Base-by-base conservation (phyloP, 2,888 invertebrate species). In the Lasioglossum morio region DNA sequence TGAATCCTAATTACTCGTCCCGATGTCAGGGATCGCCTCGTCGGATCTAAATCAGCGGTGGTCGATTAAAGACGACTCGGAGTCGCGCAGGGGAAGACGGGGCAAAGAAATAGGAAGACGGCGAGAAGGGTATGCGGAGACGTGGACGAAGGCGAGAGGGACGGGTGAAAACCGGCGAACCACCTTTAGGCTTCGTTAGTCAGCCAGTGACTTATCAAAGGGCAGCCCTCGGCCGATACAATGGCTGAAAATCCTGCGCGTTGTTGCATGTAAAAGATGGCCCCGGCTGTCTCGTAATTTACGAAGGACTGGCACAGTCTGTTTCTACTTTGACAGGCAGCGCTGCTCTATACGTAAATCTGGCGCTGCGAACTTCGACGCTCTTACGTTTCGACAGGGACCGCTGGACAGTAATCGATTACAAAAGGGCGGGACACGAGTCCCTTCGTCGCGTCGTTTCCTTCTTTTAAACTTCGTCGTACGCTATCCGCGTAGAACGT, bases 261-360 rank as follows among this genome's bases (percentile, higher is more conserved):
- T 91, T 91, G 91, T 91, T 89, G 89, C 87, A 83, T 90, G 91
- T 93, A 92, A 93, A 93, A 93, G 93, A 93, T 93, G 92, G 93
- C 92, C 90, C 80, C 80, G 88, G 90, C 87, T 92, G 91, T 93
- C 92, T 93, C 93, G 92, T 93, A 93, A 93, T 93, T 93, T 87
- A 90, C 91, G 87, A 88, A 91, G 88, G 92, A 92, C 91, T 89
- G 89, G 89, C 88, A 87, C 89, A 82, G 90, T 89, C 91, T 87
- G 90, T 90, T 90, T 88, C 92, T 88, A 91, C 91, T 92, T 92
- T 88, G 91, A 88, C 91, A 89, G 88, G 75, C 89, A 84, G 85
- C 86, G 66, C 82, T 85, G 69, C 84, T 86, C 89, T 89, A 88
- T 88, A 87, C 88, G 87, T 84, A 88, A 89, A 87, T 80, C 89